Evolutionary conservation across 2,113 vertebrate genomes (phyloP).

Genomic region (Forbesichthys papilliferus): DNA sequence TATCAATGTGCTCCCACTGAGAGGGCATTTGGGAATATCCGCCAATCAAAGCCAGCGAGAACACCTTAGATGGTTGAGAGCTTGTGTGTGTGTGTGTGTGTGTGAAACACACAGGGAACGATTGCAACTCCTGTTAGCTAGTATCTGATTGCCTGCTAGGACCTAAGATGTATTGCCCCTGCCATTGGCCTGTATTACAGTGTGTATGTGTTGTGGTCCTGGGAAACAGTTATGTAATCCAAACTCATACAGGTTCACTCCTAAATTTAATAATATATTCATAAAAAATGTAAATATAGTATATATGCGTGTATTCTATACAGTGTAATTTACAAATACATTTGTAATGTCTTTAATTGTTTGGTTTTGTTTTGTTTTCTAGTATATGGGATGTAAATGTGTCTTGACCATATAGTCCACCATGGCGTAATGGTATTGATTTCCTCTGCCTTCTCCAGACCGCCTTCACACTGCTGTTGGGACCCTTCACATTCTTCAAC

Average conservation of each 20-base stretch:
- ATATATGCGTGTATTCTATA: neutral
- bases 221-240: neutral
- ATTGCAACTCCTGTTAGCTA: slow-evolving; percentile 47
- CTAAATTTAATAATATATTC: no score
- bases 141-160: slow-evolving; percentile 51
- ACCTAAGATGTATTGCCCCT: slow-evolving; percentile 26
- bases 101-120: neutral
- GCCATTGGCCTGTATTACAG: slow-evolving; percentile 15
- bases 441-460: slow-evolving; percentile 69
- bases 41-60: no score
- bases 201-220: neutral
- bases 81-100: neutral
- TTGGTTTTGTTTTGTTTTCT: no score
- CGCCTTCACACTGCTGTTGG: slow-evolving; percentile 85
- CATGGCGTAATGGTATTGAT: neutral
- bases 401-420: neutral
- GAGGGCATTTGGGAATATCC: no score
- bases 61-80: no score
- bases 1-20: neutral
- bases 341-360: no score
- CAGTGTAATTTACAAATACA: no score
- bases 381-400: neutral
- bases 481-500: slow-evolving; percentile 97
- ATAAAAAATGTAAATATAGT: no score
- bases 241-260: no score